A percentile compares a stretch with the other conserved stretches of the same genome.
These are phyloP conservation scores for Saimiri boliviensis DNA, from an alignment of 2,113 vertebrate species.

Conservation along the genomic window DNA sequence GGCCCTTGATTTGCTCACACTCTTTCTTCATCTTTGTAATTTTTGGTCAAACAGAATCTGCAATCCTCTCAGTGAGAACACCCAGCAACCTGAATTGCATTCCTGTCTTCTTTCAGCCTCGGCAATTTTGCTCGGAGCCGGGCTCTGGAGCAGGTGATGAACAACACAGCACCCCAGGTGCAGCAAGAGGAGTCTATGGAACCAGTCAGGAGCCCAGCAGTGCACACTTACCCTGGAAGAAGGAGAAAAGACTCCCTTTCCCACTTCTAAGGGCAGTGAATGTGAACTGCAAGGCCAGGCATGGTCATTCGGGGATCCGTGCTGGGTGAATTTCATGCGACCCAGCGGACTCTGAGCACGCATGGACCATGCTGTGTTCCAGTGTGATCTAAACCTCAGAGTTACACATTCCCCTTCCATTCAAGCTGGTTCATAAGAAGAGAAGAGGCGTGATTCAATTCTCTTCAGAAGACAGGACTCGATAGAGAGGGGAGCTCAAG, in stretches of 20 bases:
- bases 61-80: not conserved
- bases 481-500: not conserved
- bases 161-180: not conserved
- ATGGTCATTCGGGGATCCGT: not conserved
- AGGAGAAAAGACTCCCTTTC: not conserved
- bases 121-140: not conserved
- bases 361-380: not conserved
- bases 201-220: not conserved
- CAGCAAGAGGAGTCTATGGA: not conserved
- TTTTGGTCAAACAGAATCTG: too few relatives aligned
- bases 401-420: not conserved
- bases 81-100: rapidly evolving
- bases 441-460: constrained; percentile 23
- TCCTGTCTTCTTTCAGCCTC: not conserved
- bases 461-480: not conserved
- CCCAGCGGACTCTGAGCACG: constrained; percentile 7
- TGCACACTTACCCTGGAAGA: not conserved
- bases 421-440: constrained; percentile 12
- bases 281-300: not conserved
- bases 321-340: not conserved
- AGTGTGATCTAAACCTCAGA: constrained; percentile 48
- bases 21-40: not conserved
- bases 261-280: not conserved
- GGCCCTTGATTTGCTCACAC: not conserved
- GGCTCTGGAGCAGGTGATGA: not conserved